These are phyloP conservation scores for Oikopleura vanhoeffeni DNA, from an alignment of 23 tunicate genomes.

Conservation along the genomic window DNA sequence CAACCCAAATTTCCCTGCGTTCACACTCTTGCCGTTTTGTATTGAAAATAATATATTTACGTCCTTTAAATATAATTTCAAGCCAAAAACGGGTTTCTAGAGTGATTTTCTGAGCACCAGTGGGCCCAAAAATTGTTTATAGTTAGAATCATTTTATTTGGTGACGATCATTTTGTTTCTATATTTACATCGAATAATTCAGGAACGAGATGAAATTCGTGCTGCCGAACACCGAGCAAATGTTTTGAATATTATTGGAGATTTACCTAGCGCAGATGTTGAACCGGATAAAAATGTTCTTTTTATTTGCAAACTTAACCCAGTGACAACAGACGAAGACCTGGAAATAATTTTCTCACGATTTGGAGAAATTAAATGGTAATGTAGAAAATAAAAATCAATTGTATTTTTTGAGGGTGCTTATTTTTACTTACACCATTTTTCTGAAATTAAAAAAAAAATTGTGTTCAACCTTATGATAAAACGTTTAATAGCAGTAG, in stretches of 20 bases:
- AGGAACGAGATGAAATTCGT: neutral
- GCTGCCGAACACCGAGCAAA: neutral
- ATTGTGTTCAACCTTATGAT: neutral
- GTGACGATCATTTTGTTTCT: no score
- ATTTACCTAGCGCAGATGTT: conserved; percentile 81
- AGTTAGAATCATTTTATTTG: no score
- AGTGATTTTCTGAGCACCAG: no score
- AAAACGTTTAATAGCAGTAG: no score
- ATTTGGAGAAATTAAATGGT: conserved; percentile 17
- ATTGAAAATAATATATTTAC: no score
- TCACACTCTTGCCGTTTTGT: no score
- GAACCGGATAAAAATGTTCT: conserved; percentile 90
- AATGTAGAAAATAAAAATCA: neutral
- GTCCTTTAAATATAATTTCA: no score
- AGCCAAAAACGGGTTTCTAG: no score
- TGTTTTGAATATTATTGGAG: conserved; percentile 79
- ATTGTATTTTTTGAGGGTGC: neutral
- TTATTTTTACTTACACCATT: neutral
- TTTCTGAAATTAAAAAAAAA: neutral
- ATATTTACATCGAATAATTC: no score
- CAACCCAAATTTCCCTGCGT: no score
- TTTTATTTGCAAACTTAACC: conserved; percentile 73
- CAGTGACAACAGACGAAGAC: conserved; percentile 87
- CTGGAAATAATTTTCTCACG: conserved; percentile 78
- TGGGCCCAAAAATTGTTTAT: no score